Conservation (phyloP, 2,113 vertebrate genomes). For the Erpornis zantholeuca region DNA sequence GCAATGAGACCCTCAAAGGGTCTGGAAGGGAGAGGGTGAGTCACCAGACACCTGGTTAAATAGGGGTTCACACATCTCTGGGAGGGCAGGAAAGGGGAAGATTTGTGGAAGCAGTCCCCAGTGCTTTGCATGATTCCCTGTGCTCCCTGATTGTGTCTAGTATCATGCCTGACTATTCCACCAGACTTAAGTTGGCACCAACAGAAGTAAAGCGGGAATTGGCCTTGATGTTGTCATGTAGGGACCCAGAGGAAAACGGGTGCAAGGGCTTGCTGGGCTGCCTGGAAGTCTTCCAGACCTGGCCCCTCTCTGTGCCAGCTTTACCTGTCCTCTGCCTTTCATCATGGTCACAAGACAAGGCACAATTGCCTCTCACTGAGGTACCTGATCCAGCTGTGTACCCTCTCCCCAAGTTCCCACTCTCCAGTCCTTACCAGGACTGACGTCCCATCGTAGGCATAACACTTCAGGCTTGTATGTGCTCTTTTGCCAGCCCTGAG, state of each 20-base stretch:
- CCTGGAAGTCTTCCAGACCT: background rate
- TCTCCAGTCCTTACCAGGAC: background rate
- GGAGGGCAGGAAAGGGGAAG: background rate
- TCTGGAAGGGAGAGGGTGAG: background rate
- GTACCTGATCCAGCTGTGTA: background rate
- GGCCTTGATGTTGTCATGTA: background rate
- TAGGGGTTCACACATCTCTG: background rate
- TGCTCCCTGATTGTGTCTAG: background rate
- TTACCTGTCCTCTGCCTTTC: background rate
- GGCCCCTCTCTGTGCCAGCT: background rate
- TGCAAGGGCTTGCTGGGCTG: background rate
- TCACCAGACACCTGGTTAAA: background rate
- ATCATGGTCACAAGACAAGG: accelerated
- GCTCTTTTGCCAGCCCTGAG: background rate
- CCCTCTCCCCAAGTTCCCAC: background rate
- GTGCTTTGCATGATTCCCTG: background rate
- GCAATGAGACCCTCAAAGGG: background rate
- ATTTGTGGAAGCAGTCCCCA: background rate
- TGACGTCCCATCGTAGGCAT: background rate
- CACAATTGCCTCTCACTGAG: background rate
- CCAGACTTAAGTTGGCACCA: background rate
- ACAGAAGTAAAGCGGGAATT: background rate
- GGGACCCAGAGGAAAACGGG: background rate
- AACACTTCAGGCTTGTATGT: background rate
- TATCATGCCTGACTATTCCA: background rate